Base-by-base conservation (phyloP, 2,888 invertebrate genomes). In the Exocentrus adspersus region DNA sequence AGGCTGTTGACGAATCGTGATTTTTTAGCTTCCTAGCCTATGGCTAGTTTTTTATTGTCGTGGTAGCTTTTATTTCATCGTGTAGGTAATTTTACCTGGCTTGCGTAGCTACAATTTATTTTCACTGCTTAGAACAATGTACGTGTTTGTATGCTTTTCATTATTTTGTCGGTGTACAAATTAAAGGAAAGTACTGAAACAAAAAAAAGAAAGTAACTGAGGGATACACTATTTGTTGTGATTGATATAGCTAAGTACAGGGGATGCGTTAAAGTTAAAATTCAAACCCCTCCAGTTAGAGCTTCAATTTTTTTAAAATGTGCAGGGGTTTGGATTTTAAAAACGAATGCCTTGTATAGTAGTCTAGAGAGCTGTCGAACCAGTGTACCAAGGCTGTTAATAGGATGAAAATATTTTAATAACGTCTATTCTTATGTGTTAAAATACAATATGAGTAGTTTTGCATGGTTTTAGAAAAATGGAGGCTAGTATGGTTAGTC, bases 361-460 rank as follows among this genome's bases (percentile, higher is more conserved):
- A 61, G 14, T 51, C 56, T 56, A 48, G 41, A 48, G 41, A 66
- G 64, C 62, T 62, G 62, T 68, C 65, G 70, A 73, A 71, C 73
- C 71, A 73, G 71, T 71, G 65, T 69, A 57, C 30, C 54, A 72
- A 73, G 72, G 73, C 73, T 73, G 72, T 73, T 73, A 72, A 60
- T 71, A 67, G 59, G 59, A 65, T 62, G 65, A 60, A 53, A 53
- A 51, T 60, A 60, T 60, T 60, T 60, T 53, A 53, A 32, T 53
- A 60, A 43, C 7, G 45, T 28, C 45, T 53, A 46, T 57, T 43
- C 59, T 10, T 42, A 14, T 42, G 42, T 50, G 50, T 59, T 16
- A 19, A 51, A 17, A 48, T 2, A 21, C 30, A 43, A n/a, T n/a
- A n/a, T n/a, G n/a, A n/a, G 53, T 56, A 28, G 28, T 43, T 53